A percentile compares a stretch with the other conserved stretches of the same genome.
Conservation (phyloP, 2,113 vertebrate species). For the Pachycephala philippinensis region DNA sequence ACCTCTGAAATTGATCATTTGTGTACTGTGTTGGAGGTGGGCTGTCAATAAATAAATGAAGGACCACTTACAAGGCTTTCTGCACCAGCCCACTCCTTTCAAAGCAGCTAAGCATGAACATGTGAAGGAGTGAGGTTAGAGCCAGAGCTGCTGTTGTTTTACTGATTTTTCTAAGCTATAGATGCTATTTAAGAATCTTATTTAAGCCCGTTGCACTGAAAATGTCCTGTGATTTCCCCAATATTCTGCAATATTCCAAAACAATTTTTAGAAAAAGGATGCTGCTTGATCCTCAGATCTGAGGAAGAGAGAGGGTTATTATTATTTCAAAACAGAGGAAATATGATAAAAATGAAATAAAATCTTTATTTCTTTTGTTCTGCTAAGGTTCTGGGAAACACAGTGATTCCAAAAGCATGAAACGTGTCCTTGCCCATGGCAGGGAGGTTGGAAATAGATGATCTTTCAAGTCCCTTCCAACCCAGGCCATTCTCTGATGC, state of each 20-base stretch:
- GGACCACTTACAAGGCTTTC: not conserved
- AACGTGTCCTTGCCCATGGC: not conserved
- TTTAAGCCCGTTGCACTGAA: not conserved
- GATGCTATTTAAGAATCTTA: not conserved
- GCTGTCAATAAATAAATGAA: not conserved
- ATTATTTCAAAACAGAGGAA: not conserved
- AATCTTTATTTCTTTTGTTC: not conserved
- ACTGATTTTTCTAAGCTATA: not conserved
- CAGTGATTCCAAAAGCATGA: not conserved
- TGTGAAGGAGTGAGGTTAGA: not conserved
- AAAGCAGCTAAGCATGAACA: not conserved
- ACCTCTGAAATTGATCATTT: not conserved
- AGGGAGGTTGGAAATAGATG: not conserved
- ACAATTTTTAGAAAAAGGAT: not conserved
- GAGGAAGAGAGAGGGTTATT: not conserved
- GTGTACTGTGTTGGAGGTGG: not conserved
- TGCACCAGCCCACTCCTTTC: not conserved
- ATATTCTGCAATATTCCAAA: not conserved
- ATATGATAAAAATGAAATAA: not conserved
- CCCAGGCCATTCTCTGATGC: not conserved
- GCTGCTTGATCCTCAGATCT: not conserved
- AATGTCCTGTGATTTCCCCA: not conserved
- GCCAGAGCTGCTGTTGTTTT: not conserved
- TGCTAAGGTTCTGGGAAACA: not conserved
- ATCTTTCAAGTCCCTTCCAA: not conserved